These are phyloP conservation scores for Zaprionus taronus DNA, from an alignment of 1,140 invertebrate genomes.

Conservation along the genomic window DNA sequence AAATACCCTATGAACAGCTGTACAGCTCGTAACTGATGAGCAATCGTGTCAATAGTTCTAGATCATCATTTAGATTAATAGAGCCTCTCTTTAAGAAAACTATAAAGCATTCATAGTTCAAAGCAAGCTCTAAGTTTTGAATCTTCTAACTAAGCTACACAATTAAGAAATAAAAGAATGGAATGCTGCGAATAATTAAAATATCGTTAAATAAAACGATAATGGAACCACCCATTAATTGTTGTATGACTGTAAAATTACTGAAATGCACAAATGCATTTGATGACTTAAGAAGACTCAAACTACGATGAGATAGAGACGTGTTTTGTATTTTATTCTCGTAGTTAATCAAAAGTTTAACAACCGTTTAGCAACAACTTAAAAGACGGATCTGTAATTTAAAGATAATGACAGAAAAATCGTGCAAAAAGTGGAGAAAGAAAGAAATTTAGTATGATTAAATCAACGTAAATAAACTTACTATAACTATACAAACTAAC, in stretches of 20 bases:
- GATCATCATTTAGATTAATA: neutral
- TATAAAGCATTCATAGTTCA: neutral
- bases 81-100: neutral
- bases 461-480: too few relatives aligned
- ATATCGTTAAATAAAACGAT: slow-evolving; percentile 1
- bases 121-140: neutral
- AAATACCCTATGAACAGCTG: neutral
- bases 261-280: neutral
- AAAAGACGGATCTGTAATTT: neutral
- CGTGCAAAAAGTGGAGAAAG: neutral
- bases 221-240: neutral
- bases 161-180: neutral
- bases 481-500: neutral
- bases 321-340: neutral
- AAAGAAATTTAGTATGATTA: too few relatives aligned
- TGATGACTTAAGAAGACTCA: neutral
- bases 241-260: neutral
- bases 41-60: neutral
- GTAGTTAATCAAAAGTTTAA: too few relatives aligned
- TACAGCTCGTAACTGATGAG: too few relatives aligned
- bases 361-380: neutral
- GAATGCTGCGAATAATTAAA: neutral
- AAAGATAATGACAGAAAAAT: neutral
- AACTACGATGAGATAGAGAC: neutral
- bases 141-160: neutral